Evolutionary conservation across 2,113 vertebrate species (phyloP), one percentile per base, ranked within the genome.

Genomic region (Tonatia bakeri): DNA sequence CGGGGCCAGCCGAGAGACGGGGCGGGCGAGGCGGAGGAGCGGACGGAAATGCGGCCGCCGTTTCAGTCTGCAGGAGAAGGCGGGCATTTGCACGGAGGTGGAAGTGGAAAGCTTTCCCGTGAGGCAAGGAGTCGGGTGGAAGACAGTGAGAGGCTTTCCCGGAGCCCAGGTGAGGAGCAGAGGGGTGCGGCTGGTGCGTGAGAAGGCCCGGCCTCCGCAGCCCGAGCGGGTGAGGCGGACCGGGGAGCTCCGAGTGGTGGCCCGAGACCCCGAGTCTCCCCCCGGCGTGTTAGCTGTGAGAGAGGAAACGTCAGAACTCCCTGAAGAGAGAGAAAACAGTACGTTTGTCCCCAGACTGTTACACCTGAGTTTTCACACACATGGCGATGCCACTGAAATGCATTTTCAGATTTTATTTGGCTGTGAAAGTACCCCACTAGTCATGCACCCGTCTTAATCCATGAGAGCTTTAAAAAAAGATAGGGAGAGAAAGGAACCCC

Each of bases 341-440:
- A 9, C 5, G 2, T 50, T 45, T 83, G 8, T 33, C 9, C 28
- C 50, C 88, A 72, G 45, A 14, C 65, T 69, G 52, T 91, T 94
- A 28, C 47, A 33, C 7, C 43, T 79, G 81, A 64, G 10, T 75
- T 96, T 86, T 75, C 14, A 56, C 79, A 38, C 19, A 59, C 31
- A 33, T 4, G 19, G 88, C 6, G 80, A 75, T 54, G 16, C 33
- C 38, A 19, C 1, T 14, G 4, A 85, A 77, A n/a, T 59, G 43
- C 3, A 72, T 69, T 90, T 95, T 86, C 54, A 87, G 13, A 47
- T 36, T 45, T 11, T 26, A 90, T 38, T 79, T 80, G 43, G 31
- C 26, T 67, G 43, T 72, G 47, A 73, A 54, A 7, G 11, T 43
- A 9, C 33, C 36, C 24, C 26, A 24, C 28, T 45, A 13, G 59